These are phyloP conservation scores for Coccyzus lansbergi DNA, from an alignment of 2,797 vertebrate genomes.

Conservation along the genomic window DNA sequence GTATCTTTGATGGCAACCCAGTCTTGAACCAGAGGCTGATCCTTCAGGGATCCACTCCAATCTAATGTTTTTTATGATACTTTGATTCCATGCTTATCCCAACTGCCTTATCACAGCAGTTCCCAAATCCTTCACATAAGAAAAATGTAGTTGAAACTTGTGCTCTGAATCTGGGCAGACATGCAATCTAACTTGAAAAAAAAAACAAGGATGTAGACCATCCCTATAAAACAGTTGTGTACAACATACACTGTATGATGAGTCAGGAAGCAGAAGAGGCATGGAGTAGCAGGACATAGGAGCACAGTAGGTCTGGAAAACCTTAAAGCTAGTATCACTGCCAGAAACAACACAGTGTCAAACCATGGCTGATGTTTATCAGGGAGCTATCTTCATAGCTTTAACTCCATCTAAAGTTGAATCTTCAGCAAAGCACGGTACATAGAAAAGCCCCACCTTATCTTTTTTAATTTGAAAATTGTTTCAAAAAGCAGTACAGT, in stretches of 20 bases:
- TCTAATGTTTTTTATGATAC: background rate
- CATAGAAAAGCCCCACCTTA: background rate
- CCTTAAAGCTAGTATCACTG: background rate
- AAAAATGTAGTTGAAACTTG: background rate
- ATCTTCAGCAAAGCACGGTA: background rate
- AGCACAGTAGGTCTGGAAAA: background rate
- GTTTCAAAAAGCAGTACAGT: background rate
- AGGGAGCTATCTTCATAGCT: background rate
- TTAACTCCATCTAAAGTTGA: background rate
- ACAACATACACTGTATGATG: background rate
- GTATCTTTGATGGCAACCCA: background rate
- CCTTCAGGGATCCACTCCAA: background rate
- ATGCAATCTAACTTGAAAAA: background rate
- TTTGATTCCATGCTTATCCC: background rate
- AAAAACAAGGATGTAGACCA: background rate
- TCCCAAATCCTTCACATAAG: background rate
- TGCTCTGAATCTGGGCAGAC: background rate
- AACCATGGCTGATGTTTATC: background rate
- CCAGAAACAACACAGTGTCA: background rate
- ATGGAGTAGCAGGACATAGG: background rate
- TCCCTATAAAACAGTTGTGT: background rate
- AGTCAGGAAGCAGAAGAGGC: background rate
- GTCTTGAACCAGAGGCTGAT: background rate
- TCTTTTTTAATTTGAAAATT: background rate
- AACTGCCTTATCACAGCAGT: background rate